Conservation (phyloP, 1,140 invertebrate species). For the Bradynema listronoti region DNA sequence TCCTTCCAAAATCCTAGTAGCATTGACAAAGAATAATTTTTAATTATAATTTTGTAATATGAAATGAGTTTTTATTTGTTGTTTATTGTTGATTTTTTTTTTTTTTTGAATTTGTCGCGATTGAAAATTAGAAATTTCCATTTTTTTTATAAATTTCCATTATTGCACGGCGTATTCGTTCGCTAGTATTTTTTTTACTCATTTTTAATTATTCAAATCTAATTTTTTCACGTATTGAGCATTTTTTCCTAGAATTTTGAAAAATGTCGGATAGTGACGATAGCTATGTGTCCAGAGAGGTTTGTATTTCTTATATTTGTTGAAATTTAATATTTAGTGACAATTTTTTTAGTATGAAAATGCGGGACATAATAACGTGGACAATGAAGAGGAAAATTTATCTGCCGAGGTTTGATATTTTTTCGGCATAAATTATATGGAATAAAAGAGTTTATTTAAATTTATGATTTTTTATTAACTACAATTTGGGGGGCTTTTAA, state of each 20-base stretch:
- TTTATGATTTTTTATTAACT: background rate
- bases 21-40: no score
- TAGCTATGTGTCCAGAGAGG: constrained; percentile 11
- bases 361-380: background rate
- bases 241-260: background rate
- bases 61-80: constrained; percentile 3
- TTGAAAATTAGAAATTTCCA: background rate
- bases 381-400: background rate
- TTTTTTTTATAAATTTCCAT: background rate
- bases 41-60: no score
- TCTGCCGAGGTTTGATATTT: background rate
- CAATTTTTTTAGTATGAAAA: background rate
- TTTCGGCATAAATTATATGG: background rate
- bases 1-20: no score
- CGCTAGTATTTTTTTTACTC: background rate
- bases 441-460: background rate
- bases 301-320: background rate
- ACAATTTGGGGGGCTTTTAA: background rate
- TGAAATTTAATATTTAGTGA: background rate
- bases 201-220: background rate
- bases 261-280: constrained; percentile 16
- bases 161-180: background rate
- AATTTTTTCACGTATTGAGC: background rate
- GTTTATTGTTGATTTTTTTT: background rate
- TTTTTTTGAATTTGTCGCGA: background rate